Evolutionary conservation across 2,888 invertebrate species (phyloP).

Genomic region (Agrenia bidenticulata): DNA sequence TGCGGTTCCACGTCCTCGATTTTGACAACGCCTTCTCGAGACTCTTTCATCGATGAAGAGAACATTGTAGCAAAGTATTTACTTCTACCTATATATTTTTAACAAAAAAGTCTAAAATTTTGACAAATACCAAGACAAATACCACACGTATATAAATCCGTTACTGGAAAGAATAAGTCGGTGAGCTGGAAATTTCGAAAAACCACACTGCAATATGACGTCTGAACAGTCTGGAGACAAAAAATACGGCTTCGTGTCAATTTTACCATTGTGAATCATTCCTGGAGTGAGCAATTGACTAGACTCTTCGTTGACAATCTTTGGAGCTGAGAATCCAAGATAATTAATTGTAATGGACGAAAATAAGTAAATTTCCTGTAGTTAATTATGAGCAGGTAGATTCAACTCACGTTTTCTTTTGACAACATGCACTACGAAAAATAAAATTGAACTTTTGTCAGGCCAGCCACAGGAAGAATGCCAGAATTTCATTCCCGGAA

Average conservation of each 20-base stretch:
- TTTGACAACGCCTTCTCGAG: conserved; percentile 27
- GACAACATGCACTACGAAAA: conserved; percentile 28
- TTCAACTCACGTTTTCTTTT: conserved; percentile 30
- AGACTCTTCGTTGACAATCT: conserved; percentile 33
- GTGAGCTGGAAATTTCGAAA: conserved; percentile 35
- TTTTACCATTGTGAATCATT: conserved; percentile 11
- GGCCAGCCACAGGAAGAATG: conserved; percentile 37
- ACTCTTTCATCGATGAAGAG: conserved; percentile 33
- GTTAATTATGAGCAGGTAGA: not conserved
- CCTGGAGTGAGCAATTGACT: conserved; percentile 20
- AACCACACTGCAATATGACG: conserved; percentile 27
- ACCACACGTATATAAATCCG: too few relatives aligned
- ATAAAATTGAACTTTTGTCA: conserved; percentile 29
- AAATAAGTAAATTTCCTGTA: not conserved
- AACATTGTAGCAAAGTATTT: conserved; percentile 39
- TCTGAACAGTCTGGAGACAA: conserved; percentile 26
- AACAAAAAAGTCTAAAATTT: not conserved
- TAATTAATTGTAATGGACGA: not conserved
- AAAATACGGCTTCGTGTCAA: conserved; percentile 24
- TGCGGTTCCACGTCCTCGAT: conserved; percentile 34
- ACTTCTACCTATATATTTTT: conserved; percentile 26
- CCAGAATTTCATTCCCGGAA: conserved; percentile 35
- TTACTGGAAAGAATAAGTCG: conserved; percentile 30
- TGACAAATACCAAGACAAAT: too few relatives aligned
- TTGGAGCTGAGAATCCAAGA: conserved; percentile 21